Base-by-base conservation (phyloP, 2,888 invertebrate genomes). In the Nycteola revayana region DNA sequence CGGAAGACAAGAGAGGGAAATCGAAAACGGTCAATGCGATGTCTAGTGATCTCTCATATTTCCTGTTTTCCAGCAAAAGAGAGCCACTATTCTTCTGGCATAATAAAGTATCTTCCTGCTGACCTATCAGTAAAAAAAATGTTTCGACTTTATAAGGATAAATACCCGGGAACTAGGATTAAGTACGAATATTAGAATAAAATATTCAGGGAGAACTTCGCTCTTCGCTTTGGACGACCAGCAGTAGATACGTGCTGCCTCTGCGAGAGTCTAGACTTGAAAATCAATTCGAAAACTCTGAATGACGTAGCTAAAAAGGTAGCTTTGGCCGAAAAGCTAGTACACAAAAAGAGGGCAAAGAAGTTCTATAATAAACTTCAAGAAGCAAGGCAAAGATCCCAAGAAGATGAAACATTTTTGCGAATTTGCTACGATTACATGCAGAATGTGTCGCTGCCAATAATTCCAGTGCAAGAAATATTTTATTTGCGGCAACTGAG, bases 231-330 rank as follows among this genome's bases (percentile, higher is more conserved):
- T 34, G 42, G 37, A 21, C 31, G 34, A 24, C 42, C 42, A 25
- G 33, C 29, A 29, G 41, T 41, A 28, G 45, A 45, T 37, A 37
- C 31, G 20, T 38, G 38, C 36, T 29, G 32, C 32, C 32, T 33
- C 11, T 38, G 28, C 25, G 35, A 38, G 34, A 25, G 23, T 35
- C 23, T 38, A 32, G 34, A 42, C 27, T 33, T 38, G 18, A 42
- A 9, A 31, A 42, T 37, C 27, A 38, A 34, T 34, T 31, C 34
- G 9, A 26, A 29, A 30, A 26, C 26, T 20, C 32, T 32, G 10
- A 32, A 36, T 21, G 36, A 36, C 24, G 39, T 32, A 25, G 36
- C 39, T 32, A 27, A 36, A 39, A 37, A 28, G 36, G 36, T 34
- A 10, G 36, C 36, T 25, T 33, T 33, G 28, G 37, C 37, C 27